These are phyloP conservation scores for Lamprotornis superbus DNA, from an alignment of 2,113 vertebrate species.

Conservation along the genomic window DNA sequence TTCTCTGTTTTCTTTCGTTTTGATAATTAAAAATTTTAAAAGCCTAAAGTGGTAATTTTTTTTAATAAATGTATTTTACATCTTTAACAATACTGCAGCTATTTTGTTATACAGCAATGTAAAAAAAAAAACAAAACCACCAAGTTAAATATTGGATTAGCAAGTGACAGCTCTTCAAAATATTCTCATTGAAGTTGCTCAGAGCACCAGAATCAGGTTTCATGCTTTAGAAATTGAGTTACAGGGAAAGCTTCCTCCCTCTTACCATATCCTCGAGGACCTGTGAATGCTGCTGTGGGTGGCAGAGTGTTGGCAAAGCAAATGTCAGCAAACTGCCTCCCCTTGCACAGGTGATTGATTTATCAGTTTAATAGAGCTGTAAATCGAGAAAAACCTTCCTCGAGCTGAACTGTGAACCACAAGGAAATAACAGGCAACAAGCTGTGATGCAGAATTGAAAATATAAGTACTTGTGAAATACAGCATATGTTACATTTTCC, in stretches of 20 bases:
- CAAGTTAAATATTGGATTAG: slow-evolving; percentile 6
- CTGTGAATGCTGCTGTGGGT: not conserved
- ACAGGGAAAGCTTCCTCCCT: slow-evolving; percentile 3
- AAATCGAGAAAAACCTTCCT: not conserved
- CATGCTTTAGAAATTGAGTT: slow-evolving; percentile 10
- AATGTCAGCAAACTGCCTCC: slow-evolving; percentile 21
- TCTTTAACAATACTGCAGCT: not conserved
- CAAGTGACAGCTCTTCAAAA: slow-evolving; percentile 12
- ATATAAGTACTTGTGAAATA: not conserved
- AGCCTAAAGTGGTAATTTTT: not conserved
- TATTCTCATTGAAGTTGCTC: slow-evolving; percentile 27
- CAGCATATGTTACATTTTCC: slow-evolving; percentile 6
- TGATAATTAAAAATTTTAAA: not conserved
- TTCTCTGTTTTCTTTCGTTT: not conserved
- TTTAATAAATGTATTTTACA: not conserved
- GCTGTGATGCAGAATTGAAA: slow-evolving; percentile 4
- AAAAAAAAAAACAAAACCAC: not conserved
- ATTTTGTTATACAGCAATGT: not conserved
- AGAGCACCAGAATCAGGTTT: slow-evolving; percentile 15
- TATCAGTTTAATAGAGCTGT: slow-evolving; percentile 34
- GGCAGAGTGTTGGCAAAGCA: slow-evolving; percentile 14
- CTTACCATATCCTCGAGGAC: not conserved
- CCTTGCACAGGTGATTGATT: slow-evolving; percentile 30
- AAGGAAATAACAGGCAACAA: slow-evolving; percentile 19
- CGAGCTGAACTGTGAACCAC: not conserved